Conservation (phyloP, 2,113 vertebrate genomes). For the Petroica traversi region DNA sequence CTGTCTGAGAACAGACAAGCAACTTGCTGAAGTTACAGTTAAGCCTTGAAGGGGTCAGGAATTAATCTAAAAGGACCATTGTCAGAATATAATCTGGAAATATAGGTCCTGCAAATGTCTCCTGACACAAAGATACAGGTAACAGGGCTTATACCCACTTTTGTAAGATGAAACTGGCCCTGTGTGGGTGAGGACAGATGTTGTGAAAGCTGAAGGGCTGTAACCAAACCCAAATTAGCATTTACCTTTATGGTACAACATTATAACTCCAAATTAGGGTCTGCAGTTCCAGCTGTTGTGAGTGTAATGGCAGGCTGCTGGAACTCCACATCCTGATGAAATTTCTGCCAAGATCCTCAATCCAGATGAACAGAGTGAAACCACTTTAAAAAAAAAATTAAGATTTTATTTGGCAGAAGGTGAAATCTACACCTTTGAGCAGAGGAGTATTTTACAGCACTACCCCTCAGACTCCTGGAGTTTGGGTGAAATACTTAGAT, state of each 20-base stretch:
- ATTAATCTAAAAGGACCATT: neutral
- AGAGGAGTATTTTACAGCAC: neutral
- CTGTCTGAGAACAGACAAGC: neutral
- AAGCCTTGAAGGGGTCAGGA: neutral
- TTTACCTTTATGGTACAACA: neutral
- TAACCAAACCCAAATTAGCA: conserved; percentile 1
- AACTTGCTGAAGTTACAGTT: neutral
- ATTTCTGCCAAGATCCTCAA: neutral
- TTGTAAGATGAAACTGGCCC: conserved; percentile 8
- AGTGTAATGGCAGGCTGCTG: neutral
- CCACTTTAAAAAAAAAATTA: neutral
- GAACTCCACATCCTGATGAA: neutral
- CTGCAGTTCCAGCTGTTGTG: conserved; percentile 7
- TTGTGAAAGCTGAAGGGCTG: conserved; percentile 23
- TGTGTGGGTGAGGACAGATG: neutral
- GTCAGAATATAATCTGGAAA: neutral
- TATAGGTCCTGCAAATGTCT: neutral
- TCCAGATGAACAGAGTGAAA: neutral
- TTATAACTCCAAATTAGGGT: neutral
- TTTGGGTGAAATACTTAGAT: neutral
- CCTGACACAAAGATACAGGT: neutral
- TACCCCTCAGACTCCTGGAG: neutral
- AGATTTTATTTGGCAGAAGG: neutral
- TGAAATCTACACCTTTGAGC: neutral
- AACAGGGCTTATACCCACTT: neutral